Conservation (phyloP, 2,797 vertebrate species). For the Pseudomugil tenellus region DNA sequence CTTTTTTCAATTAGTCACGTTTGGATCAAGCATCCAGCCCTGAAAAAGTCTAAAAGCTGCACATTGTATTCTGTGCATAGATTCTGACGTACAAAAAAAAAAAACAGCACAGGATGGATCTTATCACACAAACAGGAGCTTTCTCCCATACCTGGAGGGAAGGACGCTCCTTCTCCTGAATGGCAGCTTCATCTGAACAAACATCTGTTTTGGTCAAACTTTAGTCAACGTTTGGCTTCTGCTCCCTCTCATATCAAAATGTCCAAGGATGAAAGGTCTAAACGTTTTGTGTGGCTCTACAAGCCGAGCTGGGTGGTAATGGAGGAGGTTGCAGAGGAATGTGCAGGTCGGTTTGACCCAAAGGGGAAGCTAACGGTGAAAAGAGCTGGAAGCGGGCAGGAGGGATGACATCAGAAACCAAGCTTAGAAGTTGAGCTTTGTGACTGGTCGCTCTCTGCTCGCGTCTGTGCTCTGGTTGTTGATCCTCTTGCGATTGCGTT, state of each 20-base stretch:
- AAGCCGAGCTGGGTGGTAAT: slow-evolving; percentile 51
- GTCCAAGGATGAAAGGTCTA: slow-evolving; percentile 35
- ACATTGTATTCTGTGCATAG: slow-evolving; percentile 65
- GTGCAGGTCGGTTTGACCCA: slow-evolving; percentile 61
- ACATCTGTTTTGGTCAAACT: slow-evolving; percentile 55
- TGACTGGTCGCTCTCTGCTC: slow-evolving; percentile 91
- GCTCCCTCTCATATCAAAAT: slow-evolving; percentile 45
- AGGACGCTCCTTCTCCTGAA: slow-evolving; percentile 32
- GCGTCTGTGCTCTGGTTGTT: slow-evolving; percentile 89
- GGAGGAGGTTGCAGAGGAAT: slow-evolving; percentile 65
- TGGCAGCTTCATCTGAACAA: slow-evolving; percentile 25
- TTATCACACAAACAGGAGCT: slow-evolving; percentile 38
- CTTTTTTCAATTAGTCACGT: slow-evolving; percentile 30
- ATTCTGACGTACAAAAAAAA: slow-evolving; percentile 64
- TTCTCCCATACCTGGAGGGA: slow-evolving; percentile 35
- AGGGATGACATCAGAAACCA: background rate
- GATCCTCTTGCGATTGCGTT: slow-evolving; percentile 96
- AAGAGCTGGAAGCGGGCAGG: background rate
- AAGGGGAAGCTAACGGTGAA: slow-evolving; percentile 24
- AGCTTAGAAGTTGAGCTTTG: slow-evolving; percentile 95
- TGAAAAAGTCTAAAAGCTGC: slow-evolving; percentile 45
- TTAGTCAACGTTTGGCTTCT: slow-evolving; percentile 61
- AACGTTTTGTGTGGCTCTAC: slow-evolving; percentile 45
- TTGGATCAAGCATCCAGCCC: slow-evolving; percentile 49
- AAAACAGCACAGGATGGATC: slow-evolving; percentile 43